These are phyloP conservation scores for Agriopis marginaria DNA, from an alignment of 2,888 invertebrate species.

Conservation along the genomic window DNA sequence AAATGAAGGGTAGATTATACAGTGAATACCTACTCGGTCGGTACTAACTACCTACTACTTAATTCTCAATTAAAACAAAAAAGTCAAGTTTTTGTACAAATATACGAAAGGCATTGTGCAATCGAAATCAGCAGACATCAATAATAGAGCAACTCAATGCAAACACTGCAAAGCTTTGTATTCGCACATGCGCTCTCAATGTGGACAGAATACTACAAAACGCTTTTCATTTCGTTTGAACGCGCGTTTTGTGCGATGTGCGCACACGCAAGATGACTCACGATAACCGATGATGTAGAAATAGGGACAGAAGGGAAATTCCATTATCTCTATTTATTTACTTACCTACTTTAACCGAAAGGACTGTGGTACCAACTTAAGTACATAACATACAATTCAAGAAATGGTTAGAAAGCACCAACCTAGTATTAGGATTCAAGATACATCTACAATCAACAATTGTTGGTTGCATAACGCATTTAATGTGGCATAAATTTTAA, in stretches of 20 bases:
- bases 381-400: too few relatives aligned
- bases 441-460: too few relatives aligned
- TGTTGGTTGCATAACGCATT: too few relatives aligned
- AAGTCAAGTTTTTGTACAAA: neutral
- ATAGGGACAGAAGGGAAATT: slow-evolving; percentile 33
- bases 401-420: too few relatives aligned
- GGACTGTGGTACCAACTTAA: too few relatives aligned
- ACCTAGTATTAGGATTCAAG: too few relatives aligned
- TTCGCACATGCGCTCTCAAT: slow-evolving; percentile 78
- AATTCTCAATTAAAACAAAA: neutral
- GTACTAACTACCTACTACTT: neutral
- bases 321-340: neutral
- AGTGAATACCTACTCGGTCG: too few relatives aligned
- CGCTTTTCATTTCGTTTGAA: slow-evolving; percentile 84
- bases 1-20: too few relatives aligned
- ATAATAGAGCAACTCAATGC: slow-evolving; percentile 73
- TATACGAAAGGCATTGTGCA: slow-evolving; percentile 43
- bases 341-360: neutral
- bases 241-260: slow-evolving; percentile 58
- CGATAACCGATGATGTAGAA: slow-evolving; percentile 39
- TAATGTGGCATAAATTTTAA: too few relatives aligned
- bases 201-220: slow-evolving; percentile 75
- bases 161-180: slow-evolving; percentile 74
- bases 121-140: slow-evolving; percentile 62
- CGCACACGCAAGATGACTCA: slow-evolving; percentile 67